These are phyloP conservation scores for Andrena trimmerana DNA, from an alignment of 2,888 invertebrate species.

Conservation along the genomic window DNA sequence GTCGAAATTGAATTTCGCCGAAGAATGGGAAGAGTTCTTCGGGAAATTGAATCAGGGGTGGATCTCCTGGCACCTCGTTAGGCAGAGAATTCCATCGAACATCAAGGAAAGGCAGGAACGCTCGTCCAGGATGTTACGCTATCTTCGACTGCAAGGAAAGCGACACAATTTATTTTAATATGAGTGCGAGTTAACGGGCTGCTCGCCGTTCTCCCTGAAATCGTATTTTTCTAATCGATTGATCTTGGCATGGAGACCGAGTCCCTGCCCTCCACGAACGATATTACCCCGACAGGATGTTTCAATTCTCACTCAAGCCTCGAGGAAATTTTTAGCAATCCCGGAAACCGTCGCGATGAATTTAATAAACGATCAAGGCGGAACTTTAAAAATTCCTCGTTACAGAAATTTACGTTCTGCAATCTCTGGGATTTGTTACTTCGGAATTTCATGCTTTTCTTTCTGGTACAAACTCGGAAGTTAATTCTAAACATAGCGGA, in stretches of 20 bases:
- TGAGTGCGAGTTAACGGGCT: conserved; percentile 22
- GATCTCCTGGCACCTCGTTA: conserved; percentile 71
- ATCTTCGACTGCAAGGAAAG: conserved; percentile 37
- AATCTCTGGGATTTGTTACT: neutral
- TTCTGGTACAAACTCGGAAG: too few relatives aligned
- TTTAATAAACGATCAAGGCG: neutral
- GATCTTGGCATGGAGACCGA: neutral
- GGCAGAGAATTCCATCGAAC: conserved; percentile 69
- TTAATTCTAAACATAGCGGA: too few relatives aligned
- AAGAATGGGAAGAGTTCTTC: conserved; percentile 74
- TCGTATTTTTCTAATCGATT: neutral
- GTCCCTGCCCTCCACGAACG: neutral
- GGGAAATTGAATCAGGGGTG: conserved; percentile 70
- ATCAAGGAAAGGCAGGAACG: conserved; percentile 61
- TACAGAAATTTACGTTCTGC: neutral
- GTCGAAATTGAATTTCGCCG: conserved; percentile 73
- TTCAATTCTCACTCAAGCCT: neutral
- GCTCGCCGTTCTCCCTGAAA: neutral
- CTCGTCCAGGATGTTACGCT: conserved; percentile 54
- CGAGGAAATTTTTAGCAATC: conserved; percentile 17
- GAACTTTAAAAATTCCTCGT: too few relatives aligned
- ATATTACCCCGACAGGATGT: neutral
- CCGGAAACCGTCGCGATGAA: neutral
- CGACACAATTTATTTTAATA: conserved; percentile 50
- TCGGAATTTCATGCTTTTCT: neutral